phyloP scores from a whole-genome alignment of 2,888 invertebrate species.

The Amorpha juglandis region DNA sequence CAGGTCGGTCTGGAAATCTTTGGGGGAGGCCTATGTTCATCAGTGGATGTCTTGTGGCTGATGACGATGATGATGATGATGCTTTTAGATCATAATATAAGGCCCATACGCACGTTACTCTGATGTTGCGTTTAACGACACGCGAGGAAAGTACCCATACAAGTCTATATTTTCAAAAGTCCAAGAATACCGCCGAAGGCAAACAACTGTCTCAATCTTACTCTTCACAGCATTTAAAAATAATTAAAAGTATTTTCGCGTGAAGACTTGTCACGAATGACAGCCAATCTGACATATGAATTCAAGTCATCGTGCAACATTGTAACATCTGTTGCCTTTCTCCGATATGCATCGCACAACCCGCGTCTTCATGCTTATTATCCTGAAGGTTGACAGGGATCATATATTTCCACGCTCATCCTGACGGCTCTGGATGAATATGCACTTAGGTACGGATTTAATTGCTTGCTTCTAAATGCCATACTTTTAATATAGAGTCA shows the following conservation, averaged over 20 bases:
- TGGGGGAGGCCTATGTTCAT: too few relatives aligned
- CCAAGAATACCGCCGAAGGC: too few relatives aligned
- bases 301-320: neutral
- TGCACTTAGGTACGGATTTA: neutral
- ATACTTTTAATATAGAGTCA: too few relatives aligned
- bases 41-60: too few relatives aligned
- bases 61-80: too few relatives aligned
- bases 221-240: neutral
- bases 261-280: neutral
- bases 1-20: too few relatives aligned
- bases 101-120: too few relatives aligned
- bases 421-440: slow-evolving; percentile 22
- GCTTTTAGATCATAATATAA: too few relatives aligned
- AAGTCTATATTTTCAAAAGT: too few relatives aligned
- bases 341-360: neutral
- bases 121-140: too few relatives aligned
- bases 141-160: too few relatives aligned
- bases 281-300: neutral
- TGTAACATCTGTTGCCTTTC: slow-evolving; percentile 8
- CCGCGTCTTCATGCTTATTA: slow-evolving; percentile 7
- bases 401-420: slow-evolving; percentile 30
- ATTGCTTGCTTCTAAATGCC: neutral
- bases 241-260: slow-evolving; percentile 9
- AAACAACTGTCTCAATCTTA: too few relatives aligned
- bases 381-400: slow-evolving; percentile 18